A percentile compares a stretch with the other conserved stretches of the same genome.
These are phyloP conservation scores for Dysdera silvatica DNA, from an alignment of 1,140 invertebrate genomes.

Conservation along the genomic window DNA sequence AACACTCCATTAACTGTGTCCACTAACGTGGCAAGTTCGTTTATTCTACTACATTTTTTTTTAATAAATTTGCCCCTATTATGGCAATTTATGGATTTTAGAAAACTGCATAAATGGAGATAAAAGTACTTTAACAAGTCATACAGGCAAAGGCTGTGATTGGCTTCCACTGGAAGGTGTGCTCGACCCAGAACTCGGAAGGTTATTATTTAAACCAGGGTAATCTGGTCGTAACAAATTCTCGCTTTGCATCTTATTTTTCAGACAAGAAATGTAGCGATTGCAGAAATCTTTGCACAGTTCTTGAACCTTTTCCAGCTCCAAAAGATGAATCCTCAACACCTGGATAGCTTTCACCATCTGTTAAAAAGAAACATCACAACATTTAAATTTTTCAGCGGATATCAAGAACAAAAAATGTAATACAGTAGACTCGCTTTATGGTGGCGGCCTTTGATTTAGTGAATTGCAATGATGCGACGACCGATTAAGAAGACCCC, in stretches of 20 bases:
- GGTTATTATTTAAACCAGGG: conserved; percentile 23
- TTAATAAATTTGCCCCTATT: too few species aligned
- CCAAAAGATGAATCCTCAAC: conserved; percentile 86
- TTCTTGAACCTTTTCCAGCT: conserved; percentile 97
- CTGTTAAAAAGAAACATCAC: conserved; percentile 81
- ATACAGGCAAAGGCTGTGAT: conserved; percentile 23
- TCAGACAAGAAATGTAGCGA: conserved; percentile 98
- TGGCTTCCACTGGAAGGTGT: conserved; percentile 24
- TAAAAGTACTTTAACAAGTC: conserved; percentile 10
- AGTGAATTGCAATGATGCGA: too few species aligned
- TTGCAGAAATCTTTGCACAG: conserved; percentile 99
- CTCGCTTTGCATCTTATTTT: conserved; percentile 99
- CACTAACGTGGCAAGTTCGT: too few species aligned
- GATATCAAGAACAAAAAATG: background rate
- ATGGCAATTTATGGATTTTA: background rate
- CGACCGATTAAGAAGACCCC: too few species aligned
- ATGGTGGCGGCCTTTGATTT: too few species aligned
- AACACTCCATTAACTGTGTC: too few species aligned
- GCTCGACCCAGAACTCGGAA: conserved; percentile 22
- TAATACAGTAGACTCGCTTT: too few species aligned
- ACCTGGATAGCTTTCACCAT: conserved; percentile 59
- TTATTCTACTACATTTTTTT: too few species aligned
- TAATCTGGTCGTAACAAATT: conserved; percentile 77
- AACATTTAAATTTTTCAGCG: conserved; percentile 52
- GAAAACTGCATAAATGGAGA: conserved; percentile 31